Base-by-base conservation (phyloP, 2,888 invertebrate species). In the Furcula furcula region DNA sequence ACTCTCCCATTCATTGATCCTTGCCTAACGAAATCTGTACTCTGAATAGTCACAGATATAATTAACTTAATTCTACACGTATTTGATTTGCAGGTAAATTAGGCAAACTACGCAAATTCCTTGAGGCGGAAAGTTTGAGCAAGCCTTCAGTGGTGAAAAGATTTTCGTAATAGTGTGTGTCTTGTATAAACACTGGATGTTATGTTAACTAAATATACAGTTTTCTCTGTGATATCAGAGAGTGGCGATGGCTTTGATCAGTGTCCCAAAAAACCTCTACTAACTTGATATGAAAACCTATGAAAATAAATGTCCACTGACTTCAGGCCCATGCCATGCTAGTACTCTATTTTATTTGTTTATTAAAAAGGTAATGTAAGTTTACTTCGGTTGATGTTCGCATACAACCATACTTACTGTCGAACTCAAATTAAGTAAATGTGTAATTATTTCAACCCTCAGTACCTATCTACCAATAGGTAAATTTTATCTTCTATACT, bases 231-330 rank as follows among this genome's bases (percentile, higher is more conserved):
- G 30, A 9, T 25, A 14, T 22, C 31, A 46, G 40, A 40, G 27
- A 25, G 20, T 30, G 11, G 28, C 29, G 25, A 36, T 34, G 19
- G 46, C 65, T 72, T 74, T 72, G 73, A 69, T 74, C 69, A 53
- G 29, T 60, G 60, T 61, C 38, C 54, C 50, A 48, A 48, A 51
- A 55, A 46, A 49, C 38, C 34, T 45, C 42, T 37, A 40, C 32
- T 35, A 16, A 9, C 20, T 12, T 13, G n/a, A 13, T n/a, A 20
- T 7, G 9, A 7, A 7, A n/a, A n/a, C n/a, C 34, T 34, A 41
- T 46, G 30, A 41, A 44, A 41, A 37, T 34, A 26, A 12, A 35
- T 35, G 34, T 7, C 13, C 15, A 23, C 28, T 31, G 22, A n/a
- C n/a, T n/a, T n/a, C n/a, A n/a, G n/a, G n/a, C n/a, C n/a, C n/a